A percentile compares a stretch with the other conserved stretches of the same genome.
Conservation (phyloP, 2,888 invertebrate genomes). For the Palloptera scutellata region DNA sequence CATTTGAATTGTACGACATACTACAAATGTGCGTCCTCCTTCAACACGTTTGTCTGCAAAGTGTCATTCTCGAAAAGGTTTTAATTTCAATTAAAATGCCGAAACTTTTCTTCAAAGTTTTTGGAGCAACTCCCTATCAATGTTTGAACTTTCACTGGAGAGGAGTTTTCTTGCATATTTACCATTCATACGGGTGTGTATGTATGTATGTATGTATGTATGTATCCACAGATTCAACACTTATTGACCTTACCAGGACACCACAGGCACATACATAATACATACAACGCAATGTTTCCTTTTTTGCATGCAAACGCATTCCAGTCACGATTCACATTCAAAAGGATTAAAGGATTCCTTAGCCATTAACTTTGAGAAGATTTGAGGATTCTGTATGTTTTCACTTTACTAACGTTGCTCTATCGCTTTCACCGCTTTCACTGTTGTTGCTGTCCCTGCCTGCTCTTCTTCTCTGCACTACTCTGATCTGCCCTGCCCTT, state of each 20-base stretch:
- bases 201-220: background rate
- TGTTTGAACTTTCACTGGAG: too few species aligned
- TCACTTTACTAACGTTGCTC: constrained; percentile 2
- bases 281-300: background rate
- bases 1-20: too few species aligned
- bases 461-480: background rate
- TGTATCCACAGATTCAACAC: background rate
- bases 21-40: too few species aligned
- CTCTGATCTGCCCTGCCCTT: too few species aligned
- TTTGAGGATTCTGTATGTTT: constrained; percentile 11
- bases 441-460: background rate
- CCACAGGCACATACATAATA: background rate
- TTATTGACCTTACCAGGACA: background rate
- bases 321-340: constrained; percentile 43
- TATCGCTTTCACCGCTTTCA: background rate
- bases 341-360: constrained; percentile 41
- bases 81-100: too few species aligned
- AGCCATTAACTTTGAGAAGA: constrained; percentile 36
- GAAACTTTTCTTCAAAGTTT: too few species aligned
- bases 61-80: too few species aligned
- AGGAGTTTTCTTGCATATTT: too few species aligned
- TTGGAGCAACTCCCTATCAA: too few species aligned
- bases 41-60: too few species aligned
- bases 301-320: constrained; percentile 19
- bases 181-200: too few species aligned